Conservation (phyloP, 2,797 vertebrate species). For the Callimico goeldii region DNA sequence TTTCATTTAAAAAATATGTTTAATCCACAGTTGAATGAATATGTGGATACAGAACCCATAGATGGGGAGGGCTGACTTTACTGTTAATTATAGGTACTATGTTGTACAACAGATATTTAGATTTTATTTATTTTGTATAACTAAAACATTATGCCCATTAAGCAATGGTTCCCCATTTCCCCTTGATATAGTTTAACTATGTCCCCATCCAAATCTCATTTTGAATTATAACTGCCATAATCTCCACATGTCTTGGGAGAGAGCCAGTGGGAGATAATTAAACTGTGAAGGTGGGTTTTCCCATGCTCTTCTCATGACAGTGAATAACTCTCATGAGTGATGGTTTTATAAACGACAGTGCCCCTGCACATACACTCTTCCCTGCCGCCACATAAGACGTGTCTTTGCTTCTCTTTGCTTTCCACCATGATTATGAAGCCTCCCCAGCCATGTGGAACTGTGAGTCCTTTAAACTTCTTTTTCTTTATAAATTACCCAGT, state of each 20-base stretch:
- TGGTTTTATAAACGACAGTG: not conserved
- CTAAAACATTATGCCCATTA: not conserved
- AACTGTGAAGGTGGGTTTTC: not conserved
- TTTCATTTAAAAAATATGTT: not conserved
- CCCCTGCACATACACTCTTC: not conserved
- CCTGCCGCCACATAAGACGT: accelerated
- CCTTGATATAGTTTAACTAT: not conserved
- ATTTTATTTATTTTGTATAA: not conserved
- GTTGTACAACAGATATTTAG: not conserved
- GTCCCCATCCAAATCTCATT: not conserved
- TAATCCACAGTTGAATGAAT: not conserved
- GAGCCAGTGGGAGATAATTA: not conserved
- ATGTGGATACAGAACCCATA: not conserved
- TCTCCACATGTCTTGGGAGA: not conserved
- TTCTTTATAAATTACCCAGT: not conserved
- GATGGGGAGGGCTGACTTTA: not conserved
- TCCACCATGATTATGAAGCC: not conserved
- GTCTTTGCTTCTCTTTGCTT: not conserved
- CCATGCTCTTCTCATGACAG: not conserved
- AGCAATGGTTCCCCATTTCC: not conserved
- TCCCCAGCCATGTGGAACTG: not conserved
- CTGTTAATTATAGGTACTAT: not conserved
- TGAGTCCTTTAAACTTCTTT: not conserved
- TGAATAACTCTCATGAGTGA: not conserved
- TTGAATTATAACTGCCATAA: not conserved